phyloP scores from a whole-genome alignment of 2,113 vertebrate species.

The Paradoxurus hermaphroditus region DNA sequence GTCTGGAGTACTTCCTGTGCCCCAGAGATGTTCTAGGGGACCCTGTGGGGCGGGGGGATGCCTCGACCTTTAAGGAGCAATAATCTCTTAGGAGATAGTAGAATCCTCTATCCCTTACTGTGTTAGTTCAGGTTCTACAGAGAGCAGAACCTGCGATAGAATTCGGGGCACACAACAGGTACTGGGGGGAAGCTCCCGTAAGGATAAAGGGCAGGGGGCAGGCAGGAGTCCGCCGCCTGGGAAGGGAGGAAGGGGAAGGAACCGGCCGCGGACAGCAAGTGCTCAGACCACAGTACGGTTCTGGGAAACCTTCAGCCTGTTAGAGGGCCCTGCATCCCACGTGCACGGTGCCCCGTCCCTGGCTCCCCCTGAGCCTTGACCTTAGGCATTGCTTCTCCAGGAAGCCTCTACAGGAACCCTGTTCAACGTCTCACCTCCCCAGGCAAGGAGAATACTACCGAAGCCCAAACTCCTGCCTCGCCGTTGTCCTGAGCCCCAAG shows the following conservation, averaged over 20 bases:
- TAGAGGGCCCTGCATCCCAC: fast-evolving
- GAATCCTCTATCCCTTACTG: too few species aligned
- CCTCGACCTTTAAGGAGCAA: too few species aligned
- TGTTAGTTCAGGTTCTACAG: too few species aligned
- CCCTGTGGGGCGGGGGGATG: too few species aligned
- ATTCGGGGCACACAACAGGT: too few species aligned
- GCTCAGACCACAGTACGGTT: background rate
- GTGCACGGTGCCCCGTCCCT: background rate
- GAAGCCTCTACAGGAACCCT: background rate
- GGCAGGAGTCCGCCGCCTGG: background rate
- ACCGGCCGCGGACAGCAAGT: background rate
- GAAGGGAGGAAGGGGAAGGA: too few species aligned
- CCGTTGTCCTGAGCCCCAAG: background rate
- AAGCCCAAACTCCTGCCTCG: background rate
- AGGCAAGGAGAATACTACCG: background rate
- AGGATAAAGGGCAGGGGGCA: background rate
- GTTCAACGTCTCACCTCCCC: background rate
- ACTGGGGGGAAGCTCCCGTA: too few species aligned
- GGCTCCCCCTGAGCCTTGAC: background rate
- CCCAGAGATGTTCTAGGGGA: too few species aligned
- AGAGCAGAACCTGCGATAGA: too few species aligned
- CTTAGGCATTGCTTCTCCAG: background rate
- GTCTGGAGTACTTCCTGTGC: too few species aligned
- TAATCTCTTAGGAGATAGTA: too few species aligned
- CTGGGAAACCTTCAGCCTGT: background rate